These are phyloP conservation scores for Drosophila parabipectinata DNA, from an alignment of 1,140 invertebrate species.

Conservation along the genomic window DNA sequence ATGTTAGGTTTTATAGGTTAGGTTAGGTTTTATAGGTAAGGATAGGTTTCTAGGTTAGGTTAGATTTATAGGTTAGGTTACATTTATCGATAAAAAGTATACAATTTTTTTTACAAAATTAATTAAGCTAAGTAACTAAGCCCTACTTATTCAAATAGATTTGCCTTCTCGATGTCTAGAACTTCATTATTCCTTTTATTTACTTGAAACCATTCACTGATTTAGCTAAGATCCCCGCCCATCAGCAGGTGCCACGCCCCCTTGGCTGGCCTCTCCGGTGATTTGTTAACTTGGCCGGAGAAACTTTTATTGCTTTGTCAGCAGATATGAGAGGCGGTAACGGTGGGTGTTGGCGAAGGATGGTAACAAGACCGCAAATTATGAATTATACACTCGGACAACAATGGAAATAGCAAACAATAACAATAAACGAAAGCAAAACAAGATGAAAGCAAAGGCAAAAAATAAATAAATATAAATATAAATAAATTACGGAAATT, in stretches of 20 bases:
- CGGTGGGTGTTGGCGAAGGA: background rate
- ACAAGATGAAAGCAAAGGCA: constrained; percentile 17
- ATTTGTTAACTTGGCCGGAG: constrained; percentile 70
- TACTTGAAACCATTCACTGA: background rate
- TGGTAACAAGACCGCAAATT: constrained; percentile 54
- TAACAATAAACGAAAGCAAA: background rate
- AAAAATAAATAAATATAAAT: constrained; percentile 46
- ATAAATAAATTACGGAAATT: constrained; percentile 73
- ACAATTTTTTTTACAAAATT: too few species aligned
- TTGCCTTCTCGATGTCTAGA: background rate
- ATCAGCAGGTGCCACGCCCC: constrained; percentile 17
- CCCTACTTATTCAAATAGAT: background rate
- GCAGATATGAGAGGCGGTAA: constrained; percentile 37
- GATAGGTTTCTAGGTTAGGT: too few species aligned
- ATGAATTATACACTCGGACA: constrained; percentile 74
- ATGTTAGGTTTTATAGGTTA: too few species aligned
- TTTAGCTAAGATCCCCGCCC: constrained; percentile 8
- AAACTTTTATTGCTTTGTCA: constrained; percentile 76
- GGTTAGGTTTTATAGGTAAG: too few species aligned
- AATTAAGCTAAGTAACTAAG: too few species aligned
- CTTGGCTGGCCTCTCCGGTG: constrained; percentile 36
- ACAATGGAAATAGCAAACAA: constrained; percentile 3
- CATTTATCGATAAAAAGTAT: too few species aligned
- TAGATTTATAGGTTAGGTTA: too few species aligned
- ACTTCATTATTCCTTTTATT: background rate